These are phyloP conservation scores for Corapipo altera DNA, from an alignment of 2,113 vertebrate species.

Conservation along the genomic window DNA sequence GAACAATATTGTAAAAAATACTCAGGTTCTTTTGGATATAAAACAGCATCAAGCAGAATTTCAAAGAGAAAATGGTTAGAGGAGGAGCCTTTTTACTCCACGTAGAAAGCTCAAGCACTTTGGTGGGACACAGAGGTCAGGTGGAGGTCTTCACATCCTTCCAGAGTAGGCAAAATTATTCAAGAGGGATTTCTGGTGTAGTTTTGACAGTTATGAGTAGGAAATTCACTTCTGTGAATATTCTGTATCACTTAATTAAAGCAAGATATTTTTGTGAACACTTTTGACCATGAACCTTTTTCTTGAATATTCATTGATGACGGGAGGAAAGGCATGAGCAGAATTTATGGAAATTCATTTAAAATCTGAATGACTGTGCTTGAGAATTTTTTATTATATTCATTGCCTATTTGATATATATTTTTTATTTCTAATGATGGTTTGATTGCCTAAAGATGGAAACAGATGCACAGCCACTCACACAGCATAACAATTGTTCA, in stretches of 20 bases:
- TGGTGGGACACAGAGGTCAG: not conserved
- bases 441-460: not conserved
- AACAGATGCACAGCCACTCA: not conserved
- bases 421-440: not conserved
- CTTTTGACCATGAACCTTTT: not conserved
- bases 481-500: not conserved
- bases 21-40: not conserved
- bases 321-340: not conserved
- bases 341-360: conserved; percentile 6
- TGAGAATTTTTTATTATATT: not conserved
- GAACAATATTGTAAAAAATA: not conserved
- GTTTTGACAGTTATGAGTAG: not conserved
- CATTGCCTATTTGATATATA: not conserved
- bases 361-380: not conserved
- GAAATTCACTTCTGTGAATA: not conserved
- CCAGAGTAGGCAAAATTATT: not conserved
- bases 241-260: not conserved
- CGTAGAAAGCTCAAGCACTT: not conserved
- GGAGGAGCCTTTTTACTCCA: not conserved
- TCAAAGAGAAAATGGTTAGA: not conserved
- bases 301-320: conserved; percentile 20
- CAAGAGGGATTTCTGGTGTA: not conserved
- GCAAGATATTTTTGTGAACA: not conserved
- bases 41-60: not conserved
- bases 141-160: not conserved